Evolutionary conservation across 1,140 invertebrate species (phyloP), one percentile per base, ranked within the genome.

Genomic region (Condylostylus longicornis): DNA sequence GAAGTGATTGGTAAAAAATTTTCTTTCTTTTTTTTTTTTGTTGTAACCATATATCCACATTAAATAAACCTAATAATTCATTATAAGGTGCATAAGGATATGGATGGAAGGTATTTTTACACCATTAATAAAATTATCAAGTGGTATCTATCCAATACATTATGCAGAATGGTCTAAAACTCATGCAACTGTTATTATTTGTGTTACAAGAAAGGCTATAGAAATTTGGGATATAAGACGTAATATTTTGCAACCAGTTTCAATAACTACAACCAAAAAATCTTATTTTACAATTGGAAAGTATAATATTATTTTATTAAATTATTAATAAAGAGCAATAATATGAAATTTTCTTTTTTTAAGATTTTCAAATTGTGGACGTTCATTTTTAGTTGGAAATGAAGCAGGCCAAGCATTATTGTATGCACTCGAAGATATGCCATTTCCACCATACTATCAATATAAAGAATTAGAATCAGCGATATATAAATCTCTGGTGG

Each of bases 121-220:
- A 41, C 77, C 79, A 0, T 60, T 84, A 1, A 68, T 81, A 5
- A 71, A 70, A 2, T 51, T 81, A 5, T 57, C 54, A 0, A 66
- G 64, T 38, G 63, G 52, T 25, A 67, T 63, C 53, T 61, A 62
- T 0, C 69, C 75, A 1, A 72, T 82, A 1, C 68, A 70, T 44
- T 76, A 71, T 36, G 75, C 78, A 6, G 67, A 69, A 1, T 91
- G 86, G 76, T 76, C 79, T 47, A 84, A 82, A 1, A 75, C 73
- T 6, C 82, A 84, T 46, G 79, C 84, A 0, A 86, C 83, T 1
- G 75, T 90, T 3, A 69, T 90, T 36, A 78, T 82, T 3, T 79
- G 75, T 1, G 71, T 79, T 1, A 77, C 74, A 29, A 74, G 74
- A 6, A 75, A 75, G 47, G 69, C 70, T 5, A 67, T 84, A 4